These are phyloP conservation scores for Turritopsis rubra DNA, from an alignment of 30 jellyfish, hydroid and myxozoan genomes.

Conservation along the genomic window DNA sequence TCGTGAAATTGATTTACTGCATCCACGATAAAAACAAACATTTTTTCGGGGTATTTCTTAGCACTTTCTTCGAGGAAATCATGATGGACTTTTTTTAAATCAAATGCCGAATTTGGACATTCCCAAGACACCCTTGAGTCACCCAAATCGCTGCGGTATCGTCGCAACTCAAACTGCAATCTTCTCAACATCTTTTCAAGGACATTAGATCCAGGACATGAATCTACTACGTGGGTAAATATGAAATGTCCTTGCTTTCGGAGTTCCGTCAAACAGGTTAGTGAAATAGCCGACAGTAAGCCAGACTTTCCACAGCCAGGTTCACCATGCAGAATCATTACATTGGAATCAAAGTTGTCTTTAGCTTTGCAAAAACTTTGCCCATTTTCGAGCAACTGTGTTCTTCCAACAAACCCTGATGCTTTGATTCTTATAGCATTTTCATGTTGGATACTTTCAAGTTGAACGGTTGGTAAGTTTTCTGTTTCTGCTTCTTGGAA, in stretches of 20 bases:
- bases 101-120: not conserved
- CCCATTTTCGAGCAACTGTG: not conserved
- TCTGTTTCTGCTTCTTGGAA: not conserved
- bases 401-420: not conserved
- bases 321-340: not conserved
- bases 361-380: not conserved
- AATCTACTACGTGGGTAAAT: not conserved
- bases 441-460: not conserved
- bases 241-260: not conserved
- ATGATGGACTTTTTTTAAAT: not conserved
- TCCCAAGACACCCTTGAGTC: not conserved
- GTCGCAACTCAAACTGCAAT: not conserved
- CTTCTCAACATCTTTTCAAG: not conserved
- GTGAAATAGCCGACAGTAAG: not conserved
- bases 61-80: not conserved
- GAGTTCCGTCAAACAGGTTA: not conserved
- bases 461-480: not conserved
- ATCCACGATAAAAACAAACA: not conserved
- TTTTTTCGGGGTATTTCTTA: not conserved
- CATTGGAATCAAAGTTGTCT: not conserved
- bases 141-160: not conserved
- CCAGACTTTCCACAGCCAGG: not conserved
- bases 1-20: slow-evolving; percentile 11
- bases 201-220: not conserved
- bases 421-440: not conserved